Conservation (phyloP, 2,888 invertebrate genomes). For the Stegophylla sp. region DNA sequence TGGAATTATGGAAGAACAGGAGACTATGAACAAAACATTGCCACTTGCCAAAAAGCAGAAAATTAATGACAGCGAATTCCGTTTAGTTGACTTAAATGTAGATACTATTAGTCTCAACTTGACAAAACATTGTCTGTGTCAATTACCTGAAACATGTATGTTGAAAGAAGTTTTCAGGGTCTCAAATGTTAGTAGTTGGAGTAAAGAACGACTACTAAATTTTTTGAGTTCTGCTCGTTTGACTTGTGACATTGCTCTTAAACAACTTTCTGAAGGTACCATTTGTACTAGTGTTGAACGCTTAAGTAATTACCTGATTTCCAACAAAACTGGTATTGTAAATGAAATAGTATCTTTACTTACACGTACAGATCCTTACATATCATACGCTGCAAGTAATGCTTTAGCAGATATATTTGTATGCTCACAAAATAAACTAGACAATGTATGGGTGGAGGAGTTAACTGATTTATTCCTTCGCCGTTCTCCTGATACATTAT, state of each 20-base stretch:
- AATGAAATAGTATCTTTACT: conserved; percentile 83
- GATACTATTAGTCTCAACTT: conserved; percentile 49
- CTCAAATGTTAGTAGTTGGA: conserved; percentile 69
- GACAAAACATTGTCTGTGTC: conserved; percentile 57
- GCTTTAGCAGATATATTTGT: conserved; percentile 84
- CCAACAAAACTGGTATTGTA: conserved; percentile 82
- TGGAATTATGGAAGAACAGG: conserved; percentile 54
- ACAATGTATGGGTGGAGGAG: conserved; percentile 78
- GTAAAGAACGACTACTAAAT: conserved; percentile 74
- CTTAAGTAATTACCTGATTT: conserved; percentile 79
- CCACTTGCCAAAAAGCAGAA: conserved; percentile 57
- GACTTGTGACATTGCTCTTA: conserved; percentile 82
- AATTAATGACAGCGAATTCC: conserved; percentile 44
- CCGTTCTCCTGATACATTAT: conserved; percentile 72
- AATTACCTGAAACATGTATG: conserved; percentile 65
- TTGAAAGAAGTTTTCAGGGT: conserved; percentile 64
- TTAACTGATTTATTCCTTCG: conserved; percentile 68
- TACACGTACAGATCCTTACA: conserved; percentile 79
- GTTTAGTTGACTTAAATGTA: conserved; percentile 48
- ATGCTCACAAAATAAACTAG: conserved; percentile 81
- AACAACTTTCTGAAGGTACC: conserved; percentile 81
- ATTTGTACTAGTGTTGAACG: conserved; percentile 83
- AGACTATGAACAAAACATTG: conserved; percentile 55
- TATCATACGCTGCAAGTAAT: conserved; percentile 80
- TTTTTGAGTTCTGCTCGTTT: conserved; percentile 84